Conservation (phyloP, 1,140 invertebrate species). For the Aphis craccivora region DNA sequence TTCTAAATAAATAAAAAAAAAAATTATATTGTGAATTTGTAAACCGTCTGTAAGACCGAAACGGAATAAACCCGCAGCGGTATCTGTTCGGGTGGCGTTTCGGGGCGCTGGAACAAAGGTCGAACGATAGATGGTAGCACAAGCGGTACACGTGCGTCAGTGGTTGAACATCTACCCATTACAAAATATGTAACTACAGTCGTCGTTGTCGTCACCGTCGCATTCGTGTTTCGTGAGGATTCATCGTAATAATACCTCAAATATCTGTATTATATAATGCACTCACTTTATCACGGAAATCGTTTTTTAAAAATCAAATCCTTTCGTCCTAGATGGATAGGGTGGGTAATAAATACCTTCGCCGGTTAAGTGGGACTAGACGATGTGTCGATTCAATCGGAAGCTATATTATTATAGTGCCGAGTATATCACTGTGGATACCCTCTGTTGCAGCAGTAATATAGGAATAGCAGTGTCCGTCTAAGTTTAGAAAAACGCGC, state of each 20-base stretch:
- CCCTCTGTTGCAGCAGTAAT: neutral
- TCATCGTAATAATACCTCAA: neutral
- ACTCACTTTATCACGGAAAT: neutral
- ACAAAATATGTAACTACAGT: neutral
- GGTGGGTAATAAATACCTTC: no score
- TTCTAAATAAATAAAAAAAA: neutral
- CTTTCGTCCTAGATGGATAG: neutral
- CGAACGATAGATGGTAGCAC: slow-evolving; percentile 53
- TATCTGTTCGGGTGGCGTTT: slow-evolving; percentile 22
- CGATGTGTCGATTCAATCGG: neutral
- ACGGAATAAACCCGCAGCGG: slow-evolving; percentile 26
- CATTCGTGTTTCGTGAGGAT: neutral
- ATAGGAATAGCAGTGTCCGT: neutral
- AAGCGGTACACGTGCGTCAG: slow-evolving; percentile 2
- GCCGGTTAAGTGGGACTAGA: no score
- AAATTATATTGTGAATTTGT: neutral
- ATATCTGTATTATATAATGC: no score
- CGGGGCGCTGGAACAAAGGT: neutral
- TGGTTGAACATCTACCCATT: neutral
- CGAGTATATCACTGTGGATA: neutral
- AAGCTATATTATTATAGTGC: neutral
- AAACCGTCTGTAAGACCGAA: no score
- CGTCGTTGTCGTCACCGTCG: neutral
- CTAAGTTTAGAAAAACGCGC: slow-evolving; percentile 41
- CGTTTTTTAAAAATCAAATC: neutral